A percentile compares a stretch with the other conserved stretches of the same genome.
Evolutionary conservation across 2,888 invertebrate genomes (phyloP).

Genomic region (Odontocolon sp.): DNA sequence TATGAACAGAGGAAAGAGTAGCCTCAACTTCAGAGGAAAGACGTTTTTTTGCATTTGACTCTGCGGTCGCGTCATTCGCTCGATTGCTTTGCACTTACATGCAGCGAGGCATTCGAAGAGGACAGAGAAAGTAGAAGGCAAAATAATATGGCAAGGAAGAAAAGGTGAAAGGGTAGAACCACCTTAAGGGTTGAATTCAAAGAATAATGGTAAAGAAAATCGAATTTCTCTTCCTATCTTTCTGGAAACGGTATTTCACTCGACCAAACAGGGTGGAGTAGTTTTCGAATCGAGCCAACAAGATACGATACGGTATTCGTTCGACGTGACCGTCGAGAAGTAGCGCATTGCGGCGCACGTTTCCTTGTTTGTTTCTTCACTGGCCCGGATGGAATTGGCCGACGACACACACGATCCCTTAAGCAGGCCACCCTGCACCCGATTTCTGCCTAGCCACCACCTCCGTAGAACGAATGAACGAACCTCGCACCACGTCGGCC

Average conservation of each 20-base stretch:
- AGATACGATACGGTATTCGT: constrained; percentile 14
- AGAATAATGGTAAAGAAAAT: constrained; percentile 29
- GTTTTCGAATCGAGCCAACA: constrained; percentile 16
- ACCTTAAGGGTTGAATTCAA: neutral
- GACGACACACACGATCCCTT: constrained; percentile 1
- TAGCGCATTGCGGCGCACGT: constrained; percentile 18
- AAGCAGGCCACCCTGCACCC: constrained; percentile 2
- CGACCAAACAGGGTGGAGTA: constrained; percentile 13
- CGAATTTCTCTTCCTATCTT: neutral
- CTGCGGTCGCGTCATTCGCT: constrained; percentile 27
- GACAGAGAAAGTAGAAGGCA: constrained; percentile 1
- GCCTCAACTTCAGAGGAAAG: neutral
- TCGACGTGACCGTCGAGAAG: constrained; percentile 33
- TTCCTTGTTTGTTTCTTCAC: constrained; percentile 45
- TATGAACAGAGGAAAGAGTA: neutral
- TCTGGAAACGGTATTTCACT: constrained; percentile 17
- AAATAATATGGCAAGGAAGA: neutral
- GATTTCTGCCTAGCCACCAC: constrained; percentile 34
- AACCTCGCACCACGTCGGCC: constrained; percentile 24
- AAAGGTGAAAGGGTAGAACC: neutral
- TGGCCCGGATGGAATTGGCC: constrained; percentile 35
- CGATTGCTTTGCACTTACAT: constrained; percentile 40
- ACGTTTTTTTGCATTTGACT: constrained; percentile 1
- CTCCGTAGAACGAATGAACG: too few species aligned
- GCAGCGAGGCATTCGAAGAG: neutral